These are phyloP conservation scores for Lypha dubia DNA, from an alignment of 2,888 invertebrate species.

Conservation along the genomic window DNA sequence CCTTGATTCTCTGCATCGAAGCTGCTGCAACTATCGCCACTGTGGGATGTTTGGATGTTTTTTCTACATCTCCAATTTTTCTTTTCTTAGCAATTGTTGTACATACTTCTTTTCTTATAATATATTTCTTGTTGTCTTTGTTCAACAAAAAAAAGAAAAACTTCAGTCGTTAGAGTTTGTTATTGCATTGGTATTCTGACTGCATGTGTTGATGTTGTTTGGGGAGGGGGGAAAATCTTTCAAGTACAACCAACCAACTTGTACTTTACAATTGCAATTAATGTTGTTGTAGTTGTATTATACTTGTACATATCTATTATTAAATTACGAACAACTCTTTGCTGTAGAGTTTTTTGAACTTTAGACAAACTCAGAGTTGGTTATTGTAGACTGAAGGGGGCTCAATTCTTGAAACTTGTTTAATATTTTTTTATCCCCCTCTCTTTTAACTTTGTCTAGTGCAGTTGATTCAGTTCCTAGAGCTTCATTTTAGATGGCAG, in stretches of 20 bases:
- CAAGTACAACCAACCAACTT: background rate
- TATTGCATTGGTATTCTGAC: slow-evolving; percentile 25
- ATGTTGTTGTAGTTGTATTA: slow-evolving; percentile 27
- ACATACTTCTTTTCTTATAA: slow-evolving; percentile 8
- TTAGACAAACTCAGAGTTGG: slow-evolving; percentile 50
- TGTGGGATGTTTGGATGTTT: slow-evolving; percentile 27
- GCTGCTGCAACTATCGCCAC: background rate
- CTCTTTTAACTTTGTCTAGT: background rate
- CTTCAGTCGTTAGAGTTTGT: slow-evolving; percentile 44
- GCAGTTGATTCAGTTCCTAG: slow-evolving; percentile 15
- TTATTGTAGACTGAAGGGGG: slow-evolving; percentile 37
- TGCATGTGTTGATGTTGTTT: slow-evolving; percentile 45
- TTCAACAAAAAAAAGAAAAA: slow-evolving; percentile 6
- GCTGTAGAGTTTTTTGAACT: slow-evolving; percentile 69
- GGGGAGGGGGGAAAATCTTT: slow-evolving; percentile 29
- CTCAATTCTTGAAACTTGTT: slow-evolving; percentile 50
- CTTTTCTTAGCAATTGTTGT: slow-evolving; percentile 13
- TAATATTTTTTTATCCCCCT: slow-evolving; percentile 25
- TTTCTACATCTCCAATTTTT: slow-evolving; percentile 23
- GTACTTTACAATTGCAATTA: slow-evolving; percentile 51
- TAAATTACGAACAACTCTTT: slow-evolving; percentile 42
- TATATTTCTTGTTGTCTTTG: slow-evolving; percentile 12
- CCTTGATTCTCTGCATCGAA: slow-evolving; percentile 8
- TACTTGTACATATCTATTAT: slow-evolving; percentile 31
- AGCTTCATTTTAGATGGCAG: slow-evolving; percentile 51